Percentiles rank a stretch among this genome's conserved stretches.
phyloP scores from a whole-genome alignment of 1,140 invertebrate genomes.

The Nasonia vitripennis region DNA sequence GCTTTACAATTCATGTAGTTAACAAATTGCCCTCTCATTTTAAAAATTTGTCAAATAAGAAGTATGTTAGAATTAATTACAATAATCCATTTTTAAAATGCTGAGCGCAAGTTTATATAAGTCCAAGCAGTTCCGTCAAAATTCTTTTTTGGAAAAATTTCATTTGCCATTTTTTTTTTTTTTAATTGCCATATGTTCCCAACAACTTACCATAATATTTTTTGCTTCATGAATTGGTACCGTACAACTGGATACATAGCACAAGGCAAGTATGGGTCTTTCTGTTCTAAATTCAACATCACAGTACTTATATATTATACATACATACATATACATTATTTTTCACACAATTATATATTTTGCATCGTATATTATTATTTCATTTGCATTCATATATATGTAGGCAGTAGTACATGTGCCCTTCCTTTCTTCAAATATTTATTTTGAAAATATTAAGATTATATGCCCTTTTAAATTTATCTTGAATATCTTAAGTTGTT shows the following conservation, averaged over 20 bases:
- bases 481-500: constrained; percentile 9
- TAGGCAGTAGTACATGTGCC: constrained; percentile 54
- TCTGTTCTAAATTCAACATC: constrained; percentile 47
- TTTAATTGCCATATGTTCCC: constrained; percentile 29
- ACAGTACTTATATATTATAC: constrained; percentile 45
- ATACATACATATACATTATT: constrained; percentile 17
- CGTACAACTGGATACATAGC: constrained; percentile 72
- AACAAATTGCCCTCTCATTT: constrained; percentile 28
- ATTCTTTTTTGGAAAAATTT: constrained; percentile 10
- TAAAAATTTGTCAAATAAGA: background rate
- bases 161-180: background rate
- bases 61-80: background rate
- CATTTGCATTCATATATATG: constrained; percentile 51
- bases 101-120: background rate
- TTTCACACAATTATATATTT: constrained; percentile 52
- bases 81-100: constrained; percentile 17
- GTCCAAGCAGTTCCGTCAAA: background rate
- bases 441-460: constrained; percentile 22
- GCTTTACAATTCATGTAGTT: constrained; percentile 8
- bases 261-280: constrained; percentile 72
- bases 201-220: constrained; percentile 58
- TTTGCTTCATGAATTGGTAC: constrained; percentile 71
- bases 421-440: constrained; percentile 42
- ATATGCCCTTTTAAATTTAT: constrained; percentile 11
- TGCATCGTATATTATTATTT: constrained; percentile 51